Base-by-base conservation (phyloP, 2,888 invertebrate species). In the Lithodes maja region DNA sequence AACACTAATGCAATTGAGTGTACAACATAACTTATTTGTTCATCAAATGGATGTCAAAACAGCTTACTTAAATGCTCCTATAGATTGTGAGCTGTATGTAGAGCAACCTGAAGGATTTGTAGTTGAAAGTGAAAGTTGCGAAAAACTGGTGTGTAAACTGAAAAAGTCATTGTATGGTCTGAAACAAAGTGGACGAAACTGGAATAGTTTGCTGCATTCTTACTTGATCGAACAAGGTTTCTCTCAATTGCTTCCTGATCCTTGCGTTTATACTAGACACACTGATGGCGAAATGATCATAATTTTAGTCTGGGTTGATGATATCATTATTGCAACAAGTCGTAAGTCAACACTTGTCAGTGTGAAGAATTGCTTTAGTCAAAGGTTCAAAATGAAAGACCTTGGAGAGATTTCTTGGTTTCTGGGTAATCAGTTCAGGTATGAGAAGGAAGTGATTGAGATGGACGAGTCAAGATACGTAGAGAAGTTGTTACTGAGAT, bases 141-240 rank as follows among this genome's bases (percentile, higher is more conserved):
- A 85, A 52, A 33, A 75, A 7, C 50, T 85, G 7, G 80, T 86
- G 17, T 86, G 86, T 5, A 81, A 86, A 49, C 53, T 81, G 33
- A 86, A 86, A n/a, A 79, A 80, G 61, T 81, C 79, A 55, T 80
- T 80, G 9, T 86, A 86, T 86, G 61, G 86, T 5, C 49, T 86
- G 1, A 86, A 80, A 80, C 86, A 86, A 33, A n/a, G 68, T 17
- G 49, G 61, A n/a, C 5, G 61, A 12, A 55, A 2, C 61, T 78
- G 54, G 79, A 33, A 85, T 55, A 85, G 79, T 61, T 1, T 77
- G 17, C 54, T 85, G 7, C 49, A 77, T 85, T 12, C 12, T 49
- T 9, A 49, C 7, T 49, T 84, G n/a, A 5, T 75, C 17, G 15
- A 7, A 50, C 15, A 74, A 50, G n/a, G 2, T 71, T 71, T 84